A percentile compares a stretch with the other conserved stretches of the same genome.
Evolutionary conservation across 2,113 vertebrate genomes (phyloP).

Genomic region (Conger conger): DNA sequence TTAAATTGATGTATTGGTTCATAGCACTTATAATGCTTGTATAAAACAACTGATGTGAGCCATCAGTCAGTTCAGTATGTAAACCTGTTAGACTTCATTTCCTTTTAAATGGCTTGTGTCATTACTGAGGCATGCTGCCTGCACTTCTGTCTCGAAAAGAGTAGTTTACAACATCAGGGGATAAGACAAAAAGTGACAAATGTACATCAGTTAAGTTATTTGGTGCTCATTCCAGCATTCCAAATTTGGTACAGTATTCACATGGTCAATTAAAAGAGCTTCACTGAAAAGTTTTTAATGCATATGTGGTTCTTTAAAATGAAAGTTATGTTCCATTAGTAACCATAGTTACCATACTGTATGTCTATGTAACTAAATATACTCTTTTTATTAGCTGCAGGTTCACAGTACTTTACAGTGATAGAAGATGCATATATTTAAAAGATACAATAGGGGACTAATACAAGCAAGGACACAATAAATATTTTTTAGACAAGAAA

Average conservation of each 20-base stretch:
- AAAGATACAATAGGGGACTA: too few species aligned
- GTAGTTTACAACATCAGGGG: neutral
- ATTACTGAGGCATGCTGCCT: slow-evolving; percentile 18
- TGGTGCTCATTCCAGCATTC: neutral
- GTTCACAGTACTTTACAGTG: too few species aligned
- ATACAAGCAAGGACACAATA: too few species aligned
- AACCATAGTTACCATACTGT: neutral
- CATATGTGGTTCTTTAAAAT: neutral
- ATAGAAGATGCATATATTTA: too few species aligned
- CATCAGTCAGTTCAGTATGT: slow-evolving; percentile 34
- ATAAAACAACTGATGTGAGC: slow-evolving; percentile 19
- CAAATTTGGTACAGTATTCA: neutral
- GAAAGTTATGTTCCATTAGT: neutral
- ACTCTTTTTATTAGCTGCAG: too few species aligned
- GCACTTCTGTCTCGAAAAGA: neutral
- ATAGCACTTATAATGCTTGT: neutral
- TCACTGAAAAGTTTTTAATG: neutral
- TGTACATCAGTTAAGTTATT: neutral
- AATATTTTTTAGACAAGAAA: too few species aligned
- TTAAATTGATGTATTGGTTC: neutral
- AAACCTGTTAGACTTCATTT: slow-evolving; percentile 33
- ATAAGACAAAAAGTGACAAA: neutral
- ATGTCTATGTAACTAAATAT: too few species aligned
- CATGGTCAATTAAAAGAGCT: neutral
- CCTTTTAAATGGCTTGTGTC: slow-evolving; percentile 41